These are phyloP conservation scores for Ophonus ardosiacus DNA, from an alignment of 2,888 invertebrate species.

Conservation along the genomic window DNA sequence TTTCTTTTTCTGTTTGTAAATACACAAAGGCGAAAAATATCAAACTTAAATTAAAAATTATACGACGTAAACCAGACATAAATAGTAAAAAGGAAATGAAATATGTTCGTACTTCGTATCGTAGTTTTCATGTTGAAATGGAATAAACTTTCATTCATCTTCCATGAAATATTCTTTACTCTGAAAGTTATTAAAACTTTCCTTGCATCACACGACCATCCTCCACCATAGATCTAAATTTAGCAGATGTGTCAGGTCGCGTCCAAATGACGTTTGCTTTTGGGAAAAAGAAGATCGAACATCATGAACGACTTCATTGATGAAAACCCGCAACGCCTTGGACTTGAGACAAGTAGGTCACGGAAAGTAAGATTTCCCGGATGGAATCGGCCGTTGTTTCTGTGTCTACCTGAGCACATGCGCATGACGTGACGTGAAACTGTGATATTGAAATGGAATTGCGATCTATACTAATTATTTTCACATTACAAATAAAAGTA, in stretches of 20 bases:
- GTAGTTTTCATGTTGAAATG: neutral
- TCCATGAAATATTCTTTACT: slow-evolving; percentile 32
- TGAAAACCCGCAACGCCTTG: slow-evolving; percentile 32
- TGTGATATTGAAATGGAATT: neutral
- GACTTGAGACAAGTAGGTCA: slow-evolving; percentile 40
- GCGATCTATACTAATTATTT: neutral
- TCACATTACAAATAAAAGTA: neutral
- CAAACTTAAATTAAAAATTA: neutral
- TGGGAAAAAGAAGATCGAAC: slow-evolving; percentile 9
- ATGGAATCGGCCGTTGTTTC: slow-evolving; percentile 14
- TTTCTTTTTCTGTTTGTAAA: neutral
- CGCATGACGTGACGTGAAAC: neutral
- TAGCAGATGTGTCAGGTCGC: neutral
- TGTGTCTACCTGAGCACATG: slow-evolving; percentile 7
- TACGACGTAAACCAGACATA: neutral
- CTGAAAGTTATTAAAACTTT: slow-evolving; percentile 36
- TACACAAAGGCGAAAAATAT: neutral
- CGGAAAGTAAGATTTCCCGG: slow-evolving; percentile 33
- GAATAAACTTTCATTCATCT: slow-evolving; percentile 17
- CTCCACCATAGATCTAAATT: slow-evolving; percentile 31
- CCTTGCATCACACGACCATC: neutral
- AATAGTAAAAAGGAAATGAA: neutral
- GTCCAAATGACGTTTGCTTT: slow-evolving; percentile 22
- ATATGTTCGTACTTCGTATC: neutral
- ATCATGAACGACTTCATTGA: slow-evolving; percentile 36